Evolutionary conservation across 2,113 vertebrate genomes (phyloP), one percentile per base, ranked within the genome.

Genomic region (Rafetus swinhoei): DNA sequence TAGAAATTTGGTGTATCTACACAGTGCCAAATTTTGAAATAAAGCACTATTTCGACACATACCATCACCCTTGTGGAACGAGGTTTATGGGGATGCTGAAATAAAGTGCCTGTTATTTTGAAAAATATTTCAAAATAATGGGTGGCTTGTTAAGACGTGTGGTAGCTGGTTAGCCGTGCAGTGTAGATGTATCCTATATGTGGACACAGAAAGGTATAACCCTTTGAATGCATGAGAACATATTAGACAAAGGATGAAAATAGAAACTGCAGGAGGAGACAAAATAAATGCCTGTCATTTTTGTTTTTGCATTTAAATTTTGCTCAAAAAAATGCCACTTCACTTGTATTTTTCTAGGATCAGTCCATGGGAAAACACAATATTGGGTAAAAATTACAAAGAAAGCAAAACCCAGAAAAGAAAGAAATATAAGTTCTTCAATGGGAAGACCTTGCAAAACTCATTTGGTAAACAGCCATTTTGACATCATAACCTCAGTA

Each of bases 341-440:
- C 19, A 77, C 79, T 87, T 94, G 83, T 45, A 86, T 90, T 93
- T 59, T 97, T 95, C 39, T 57, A 96, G 89, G 79, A 69, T 81
- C 53, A 95, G 92, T 45, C 57, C 65, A 76, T 90, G 86, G 90
- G 84, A 93, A 79, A 89, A 96, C 80, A 92, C 95, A 57, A 90
- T 94, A 88, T 83, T 97, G 69, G 87, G 60, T 52, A 95, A 82
- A 59, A 97, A 90, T 82, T 97, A 95, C 87, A 95, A 95, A 92
- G 96, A 96, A 86, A 95, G 88, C 82, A 89, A 62, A 79, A 85
- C 27, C 45, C 54, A 54, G 81, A 95, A 93, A 93, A 93, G 97
- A 97, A 97, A 82, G 92, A 53, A 89, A 91, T 81, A 85, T n/a
- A 92, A 88, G 77, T 52, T 89, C 79, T 92, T 60, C 87, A 87